A percentile compares a stretch with the other conserved stretches of the same genome.
Conservation (phyloP, 2,113 vertebrate species). For the Dicerorhinus sumatrensis region DNA sequence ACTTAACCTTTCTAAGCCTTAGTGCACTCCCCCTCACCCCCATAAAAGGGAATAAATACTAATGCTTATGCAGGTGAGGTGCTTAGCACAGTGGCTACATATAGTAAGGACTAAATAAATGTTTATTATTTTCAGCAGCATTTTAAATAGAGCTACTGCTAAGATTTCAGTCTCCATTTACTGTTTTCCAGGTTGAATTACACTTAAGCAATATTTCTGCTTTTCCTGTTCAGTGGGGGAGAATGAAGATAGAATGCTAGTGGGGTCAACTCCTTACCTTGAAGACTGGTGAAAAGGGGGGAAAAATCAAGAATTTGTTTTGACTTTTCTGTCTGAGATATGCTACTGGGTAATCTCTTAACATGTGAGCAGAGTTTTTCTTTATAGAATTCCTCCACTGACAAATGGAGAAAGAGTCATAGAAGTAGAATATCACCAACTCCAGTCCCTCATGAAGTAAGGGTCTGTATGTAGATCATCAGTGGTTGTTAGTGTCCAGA, state of each 20-base stretch:
- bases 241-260: not conserved
- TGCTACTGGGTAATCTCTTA: not conserved
- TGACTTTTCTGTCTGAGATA: not conserved
- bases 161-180: not conserved
- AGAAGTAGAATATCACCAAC: not conserved
- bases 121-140: not conserved
- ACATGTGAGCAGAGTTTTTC: not conserved
- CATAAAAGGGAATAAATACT: not conserved
- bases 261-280: not conserved
- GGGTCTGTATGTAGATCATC: not conserved
- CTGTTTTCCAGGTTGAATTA: not conserved
- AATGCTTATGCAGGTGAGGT: not conserved
- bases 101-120: not conserved
- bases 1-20: not conserved
- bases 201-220: not conserved
- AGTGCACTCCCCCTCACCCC: not conserved
- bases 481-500: not conserved
- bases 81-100: not conserved
- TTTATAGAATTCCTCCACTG: not conserved
- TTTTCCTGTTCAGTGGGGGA: not conserved
- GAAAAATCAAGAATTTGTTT: not conserved
- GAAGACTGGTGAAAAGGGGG: conserved; percentile 4
- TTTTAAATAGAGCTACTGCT: conserved; percentile 6
- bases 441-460: not conserved
- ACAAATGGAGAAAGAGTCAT: conserved; percentile 7